Percentiles rank a stretch among this genome's conserved stretches.
These are phyloP conservation scores for Lapara coniferarum DNA, from an alignment of 2,888 invertebrate species.

Conservation along the genomic window DNA sequence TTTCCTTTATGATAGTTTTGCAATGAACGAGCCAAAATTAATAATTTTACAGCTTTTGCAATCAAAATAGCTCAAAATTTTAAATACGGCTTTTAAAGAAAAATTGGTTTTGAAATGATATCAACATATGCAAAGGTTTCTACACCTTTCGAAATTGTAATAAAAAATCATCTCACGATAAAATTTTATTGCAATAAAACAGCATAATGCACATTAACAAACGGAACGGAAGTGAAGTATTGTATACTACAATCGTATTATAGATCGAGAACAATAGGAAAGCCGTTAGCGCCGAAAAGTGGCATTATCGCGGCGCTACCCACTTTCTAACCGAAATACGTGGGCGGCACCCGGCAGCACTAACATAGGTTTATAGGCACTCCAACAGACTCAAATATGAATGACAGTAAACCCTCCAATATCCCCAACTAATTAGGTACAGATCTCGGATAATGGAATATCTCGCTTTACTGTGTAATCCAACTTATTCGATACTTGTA, in stretches of 20 bases:
- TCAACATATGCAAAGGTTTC: not conserved
- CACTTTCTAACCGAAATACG: conserved; percentile 55
- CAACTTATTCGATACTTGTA: too few relatives aligned
- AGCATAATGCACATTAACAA: conserved; percentile 7
- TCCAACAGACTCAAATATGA: not conserved
- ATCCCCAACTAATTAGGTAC: not conserved
- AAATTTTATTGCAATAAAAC: conserved; percentile 9
- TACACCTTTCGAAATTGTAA: not conserved
- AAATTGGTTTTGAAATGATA: too few relatives aligned
- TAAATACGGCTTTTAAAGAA: not conserved
- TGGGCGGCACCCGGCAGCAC: conserved; percentile 18
- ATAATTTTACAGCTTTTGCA: not conserved
- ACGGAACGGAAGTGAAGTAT: conserved; percentile 51
- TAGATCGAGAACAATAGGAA: conserved; percentile 55
- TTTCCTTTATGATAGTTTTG: not conserved
- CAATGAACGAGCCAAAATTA: not conserved
- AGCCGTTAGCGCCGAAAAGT: conserved; percentile 48
- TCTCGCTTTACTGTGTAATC: not conserved
- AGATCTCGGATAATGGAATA: not conserved
- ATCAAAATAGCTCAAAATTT: not conserved
- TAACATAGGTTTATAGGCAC: conserved; percentile 1
- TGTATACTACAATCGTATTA: conserved; percentile 62
- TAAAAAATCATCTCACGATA: not conserved
- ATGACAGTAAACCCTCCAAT: not conserved
- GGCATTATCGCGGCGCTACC: conserved; percentile 52